Percentiles rank a stretch among this genome's conserved stretches.
phyloP scores from a whole-genome alignment of 2,113 vertebrate species.

The Neolamprologus sp. region DNA sequence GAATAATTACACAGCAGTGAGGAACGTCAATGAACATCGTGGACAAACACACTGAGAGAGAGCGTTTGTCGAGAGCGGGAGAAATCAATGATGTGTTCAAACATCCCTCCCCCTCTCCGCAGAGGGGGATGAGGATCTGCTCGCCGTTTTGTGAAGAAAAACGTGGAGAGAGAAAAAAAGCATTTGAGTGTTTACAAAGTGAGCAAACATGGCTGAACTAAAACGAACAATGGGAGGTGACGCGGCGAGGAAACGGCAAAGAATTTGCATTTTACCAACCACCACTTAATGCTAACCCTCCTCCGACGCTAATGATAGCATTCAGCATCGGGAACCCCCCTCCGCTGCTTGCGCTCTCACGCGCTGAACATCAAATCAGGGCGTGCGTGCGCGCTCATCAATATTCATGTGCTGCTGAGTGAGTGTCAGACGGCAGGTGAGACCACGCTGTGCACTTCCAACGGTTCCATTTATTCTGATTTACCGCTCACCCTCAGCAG shows the following conservation, averaged over 20 bases:
- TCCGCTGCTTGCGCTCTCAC: not conserved
- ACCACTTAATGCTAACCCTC: conserved; percentile 6
- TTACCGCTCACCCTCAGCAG: conserved; percentile 16
- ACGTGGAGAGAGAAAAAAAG: not conserved
- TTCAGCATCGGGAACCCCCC: not conserved
- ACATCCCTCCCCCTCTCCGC: not conserved
- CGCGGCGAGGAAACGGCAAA: not conserved
- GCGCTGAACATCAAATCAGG: not conserved
- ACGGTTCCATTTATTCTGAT: conserved; percentile 33
- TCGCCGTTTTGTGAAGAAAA: not conserved
- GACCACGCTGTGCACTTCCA: not conserved
- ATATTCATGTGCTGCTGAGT: not conserved
- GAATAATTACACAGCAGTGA: conserved; percentile 17
- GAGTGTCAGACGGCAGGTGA: conserved; percentile 15
- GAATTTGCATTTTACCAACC: conserved; percentile 34
- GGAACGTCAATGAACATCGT: not conserved
- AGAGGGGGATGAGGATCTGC: not conserved
- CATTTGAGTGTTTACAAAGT: not conserved
- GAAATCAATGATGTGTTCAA: conserved; percentile 9
- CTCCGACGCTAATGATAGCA: conserved; percentile 14
- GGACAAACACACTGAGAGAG: not conserved
- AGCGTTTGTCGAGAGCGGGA: not conserved
- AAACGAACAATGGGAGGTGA: not conserved
- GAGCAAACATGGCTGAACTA: not conserved
- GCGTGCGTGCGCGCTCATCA: not conserved